Conservation (phyloP, 2,113 vertebrate species). For the Porphyrio hochstetteri region DNA sequence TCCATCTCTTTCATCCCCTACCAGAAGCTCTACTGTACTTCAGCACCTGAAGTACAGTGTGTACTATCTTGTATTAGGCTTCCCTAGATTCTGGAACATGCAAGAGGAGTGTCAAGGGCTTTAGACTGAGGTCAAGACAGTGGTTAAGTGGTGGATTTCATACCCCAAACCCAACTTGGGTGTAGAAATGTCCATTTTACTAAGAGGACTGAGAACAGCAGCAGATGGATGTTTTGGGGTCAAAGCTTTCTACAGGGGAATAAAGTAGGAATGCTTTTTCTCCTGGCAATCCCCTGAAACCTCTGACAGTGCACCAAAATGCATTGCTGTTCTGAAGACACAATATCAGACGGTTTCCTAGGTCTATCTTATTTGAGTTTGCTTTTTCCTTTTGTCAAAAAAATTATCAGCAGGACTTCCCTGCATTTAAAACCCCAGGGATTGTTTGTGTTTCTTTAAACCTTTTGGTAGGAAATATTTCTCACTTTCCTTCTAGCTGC, state of each 20-base stretch:
- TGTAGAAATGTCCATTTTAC: neutral
- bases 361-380: neutral
- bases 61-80: neutral
- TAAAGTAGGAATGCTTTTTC: neutral
- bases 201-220: neutral
- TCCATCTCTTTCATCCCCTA: slow-evolving; percentile 47
- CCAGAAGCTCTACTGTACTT: slow-evolving; percentile 1
- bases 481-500: neutral
- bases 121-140: neutral
- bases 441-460: slow-evolving; percentile 4
- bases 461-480: neutral
- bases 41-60: neutral
- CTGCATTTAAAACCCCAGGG: neutral
- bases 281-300: neutral
- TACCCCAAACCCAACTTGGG: neutral
- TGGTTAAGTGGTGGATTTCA: neutral
- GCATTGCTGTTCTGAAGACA: neutral
- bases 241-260: neutral
- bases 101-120: neutral
- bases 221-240: neutral
- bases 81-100: neutral
- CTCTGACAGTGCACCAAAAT: neutral
- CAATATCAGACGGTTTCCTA: neutral
- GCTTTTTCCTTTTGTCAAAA: neutral
- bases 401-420: neutral